Conservation (phyloP, 2,888 invertebrate species). For the Campopleginae sp. region DNA sequence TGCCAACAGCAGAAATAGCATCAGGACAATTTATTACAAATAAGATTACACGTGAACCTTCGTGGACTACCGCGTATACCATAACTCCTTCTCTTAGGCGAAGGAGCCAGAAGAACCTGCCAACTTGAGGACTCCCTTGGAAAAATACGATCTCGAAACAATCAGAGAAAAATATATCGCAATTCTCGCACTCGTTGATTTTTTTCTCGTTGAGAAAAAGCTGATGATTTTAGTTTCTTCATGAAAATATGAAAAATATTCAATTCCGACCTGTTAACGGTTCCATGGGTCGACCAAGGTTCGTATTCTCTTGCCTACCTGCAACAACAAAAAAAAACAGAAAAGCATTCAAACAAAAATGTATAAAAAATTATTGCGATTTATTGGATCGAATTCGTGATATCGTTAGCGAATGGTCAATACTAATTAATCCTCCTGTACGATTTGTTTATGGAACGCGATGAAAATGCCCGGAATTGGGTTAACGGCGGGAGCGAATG, state of each 20-base stretch:
- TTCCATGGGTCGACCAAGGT: slow-evolving; percentile 8
- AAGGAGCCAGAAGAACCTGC: slow-evolving; percentile 35
- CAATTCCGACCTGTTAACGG: slow-evolving; percentile 14
- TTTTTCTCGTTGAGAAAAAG: slow-evolving; percentile 36
- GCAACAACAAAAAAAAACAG: slow-evolving; percentile 55
- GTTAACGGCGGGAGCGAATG: slow-evolving; percentile 54
- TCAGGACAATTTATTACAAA: slow-evolving; percentile 80
- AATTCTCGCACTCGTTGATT: slow-evolving; percentile 76
- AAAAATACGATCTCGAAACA: slow-evolving; percentile 79
- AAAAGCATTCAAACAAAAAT: slow-evolving; percentile 8
- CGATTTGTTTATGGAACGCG: slow-evolving; percentile 28
- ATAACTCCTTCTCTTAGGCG: slow-evolving; percentile 34
- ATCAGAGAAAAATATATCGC: slow-evolving; percentile 80
- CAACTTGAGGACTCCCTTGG: slow-evolving; percentile 46
- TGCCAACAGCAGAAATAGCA: slow-evolving; percentile 56
- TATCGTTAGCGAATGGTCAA: slow-evolving; percentile 10
- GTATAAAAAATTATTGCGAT: background rate
- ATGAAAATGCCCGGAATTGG: slow-evolving; percentile 52
- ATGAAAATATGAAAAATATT: background rate
- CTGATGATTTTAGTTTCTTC: background rate
- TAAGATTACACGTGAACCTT: slow-evolving; percentile 79
- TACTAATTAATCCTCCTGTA: slow-evolving; percentile 45
- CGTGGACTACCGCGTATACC: slow-evolving; percentile 60
- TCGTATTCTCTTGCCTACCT: slow-evolving; percentile 58
- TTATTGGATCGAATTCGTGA: slow-evolving; percentile 1